phyloP scores from a whole-genome alignment of 2,797 vertebrate genomes.

The Falco peregrinus region DNA sequence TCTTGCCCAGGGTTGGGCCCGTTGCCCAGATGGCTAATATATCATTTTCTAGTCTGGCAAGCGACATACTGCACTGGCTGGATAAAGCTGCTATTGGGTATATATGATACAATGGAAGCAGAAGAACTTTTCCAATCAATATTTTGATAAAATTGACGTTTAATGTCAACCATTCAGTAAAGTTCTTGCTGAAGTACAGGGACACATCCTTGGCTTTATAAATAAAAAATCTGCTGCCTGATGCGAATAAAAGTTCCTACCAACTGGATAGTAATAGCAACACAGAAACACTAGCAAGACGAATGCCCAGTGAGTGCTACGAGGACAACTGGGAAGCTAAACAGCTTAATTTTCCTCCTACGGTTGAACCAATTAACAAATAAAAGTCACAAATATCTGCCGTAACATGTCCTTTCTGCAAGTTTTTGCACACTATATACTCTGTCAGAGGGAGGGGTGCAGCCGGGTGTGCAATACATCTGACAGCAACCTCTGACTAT shows the following conservation, averaged over 20 bases:
- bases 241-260: background rate
- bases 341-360: background rate
- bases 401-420: background rate
- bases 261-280: background rate
- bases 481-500: background rate
- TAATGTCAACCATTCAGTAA: conserved; percentile 28
- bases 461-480: background rate
- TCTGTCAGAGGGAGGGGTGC: background rate
- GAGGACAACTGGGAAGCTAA: background rate
- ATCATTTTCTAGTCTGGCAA: conserved; percentile 76
- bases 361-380: background rate
- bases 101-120: background rate
- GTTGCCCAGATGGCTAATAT: conserved; percentile 74
- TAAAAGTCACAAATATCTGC: background rate
- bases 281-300: background rate
- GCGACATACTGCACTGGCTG: conserved; percentile 43
- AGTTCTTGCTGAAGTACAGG: conserved; percentile 29
- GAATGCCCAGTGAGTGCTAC: background rate
- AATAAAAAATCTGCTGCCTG: conserved; percentile 11
- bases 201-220: background rate
- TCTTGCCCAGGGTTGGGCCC: conserved; percentile 72
- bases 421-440: background rate
- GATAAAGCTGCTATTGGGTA: conserved; percentile 32
- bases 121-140: conserved; percentile 37
- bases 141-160: conserved; percentile 62